Evolutionary conservation across 2,113 vertebrate genomes (phyloP).

Genomic region (Vulpes vulpes): DNA sequence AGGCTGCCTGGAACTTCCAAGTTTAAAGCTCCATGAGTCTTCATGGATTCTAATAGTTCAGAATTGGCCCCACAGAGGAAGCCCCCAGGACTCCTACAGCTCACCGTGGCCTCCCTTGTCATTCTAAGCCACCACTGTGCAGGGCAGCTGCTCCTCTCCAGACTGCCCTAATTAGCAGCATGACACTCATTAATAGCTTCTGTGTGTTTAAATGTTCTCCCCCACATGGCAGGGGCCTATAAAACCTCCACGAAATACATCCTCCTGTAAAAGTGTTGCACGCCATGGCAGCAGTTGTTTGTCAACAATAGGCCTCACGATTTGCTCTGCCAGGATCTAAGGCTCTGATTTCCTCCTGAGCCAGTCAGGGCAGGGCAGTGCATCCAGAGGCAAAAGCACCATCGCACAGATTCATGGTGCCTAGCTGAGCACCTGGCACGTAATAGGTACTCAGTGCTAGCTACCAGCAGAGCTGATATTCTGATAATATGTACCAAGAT

Average conservation of each 20-base stretch:
- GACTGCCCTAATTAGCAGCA: slow-evolving; percentile 56
- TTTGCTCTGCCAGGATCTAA: background rate
- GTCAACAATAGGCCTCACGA: background rate
- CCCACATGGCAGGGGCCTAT: background rate
- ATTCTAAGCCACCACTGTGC: background rate
- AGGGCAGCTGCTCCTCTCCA: slow-evolving; percentile 47
- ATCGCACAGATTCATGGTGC: background rate
- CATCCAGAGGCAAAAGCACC: background rate
- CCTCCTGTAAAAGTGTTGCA: background rate
- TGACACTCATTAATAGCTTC: slow-evolving; percentile 32
- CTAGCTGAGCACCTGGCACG: background rate
- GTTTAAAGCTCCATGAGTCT: background rate
- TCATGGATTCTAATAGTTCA: background rate
- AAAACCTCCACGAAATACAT: slow-evolving; percentile 49
- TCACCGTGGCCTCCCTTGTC: background rate
- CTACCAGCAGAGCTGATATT: background rate
- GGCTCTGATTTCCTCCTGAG: background rate
- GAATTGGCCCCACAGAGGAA: background rate
- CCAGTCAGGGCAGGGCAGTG: background rate
- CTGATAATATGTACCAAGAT: background rate
- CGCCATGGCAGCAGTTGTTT: background rate
- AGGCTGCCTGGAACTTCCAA: background rate
- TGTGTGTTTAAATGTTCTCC: background rate
- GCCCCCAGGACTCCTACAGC: background rate
- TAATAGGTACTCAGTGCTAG: background rate